Percentiles rank a stretch among this genome's conserved stretches.
These are phyloP conservation scores for Eilema griseolum DNA, from an alignment of 2,888 invertebrate genomes.

Conservation along the genomic window DNA sequence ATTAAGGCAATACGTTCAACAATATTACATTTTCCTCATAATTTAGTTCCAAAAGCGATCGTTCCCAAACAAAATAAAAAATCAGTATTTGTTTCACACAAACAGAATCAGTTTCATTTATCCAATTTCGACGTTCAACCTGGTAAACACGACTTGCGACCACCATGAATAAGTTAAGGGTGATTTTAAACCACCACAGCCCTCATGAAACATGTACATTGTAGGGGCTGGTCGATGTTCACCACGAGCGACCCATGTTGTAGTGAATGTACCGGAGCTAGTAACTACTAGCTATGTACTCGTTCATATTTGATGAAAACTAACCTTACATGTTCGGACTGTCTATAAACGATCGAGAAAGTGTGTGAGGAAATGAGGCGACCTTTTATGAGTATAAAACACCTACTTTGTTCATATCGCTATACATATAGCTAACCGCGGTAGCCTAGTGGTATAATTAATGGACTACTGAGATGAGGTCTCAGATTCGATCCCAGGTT, in stretches of 20 bases:
- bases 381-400: background rate
- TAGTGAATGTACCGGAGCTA: conserved; percentile 14
- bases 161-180: conserved; percentile 55
- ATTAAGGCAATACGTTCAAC: conserved; percentile 8
- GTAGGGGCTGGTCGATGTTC: conserved; percentile 27
- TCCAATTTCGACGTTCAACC: conserved; percentile 34
- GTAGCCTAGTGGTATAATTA: no score
- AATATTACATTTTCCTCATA: conserved; percentile 25
- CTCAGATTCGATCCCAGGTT: no score
- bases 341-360: conserved; percentile 14
- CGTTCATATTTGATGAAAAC: conserved; percentile 40
- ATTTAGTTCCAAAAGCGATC: conserved; percentile 30
- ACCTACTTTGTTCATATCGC: background rate
- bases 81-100: conserved; percentile 36
- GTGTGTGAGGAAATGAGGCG: background rate
- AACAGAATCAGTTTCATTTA: conserved; percentile 39
- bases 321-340: conserved; percentile 10
- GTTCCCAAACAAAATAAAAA: conserved; percentile 35
- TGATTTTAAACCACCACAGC: conserved; percentile 51
- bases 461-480: no score
- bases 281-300: background rate
- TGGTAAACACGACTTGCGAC: conserved; percentile 35
- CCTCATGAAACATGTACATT: conserved; percentile 46
- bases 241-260: conserved; percentile 19
- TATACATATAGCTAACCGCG: no score